Base-by-base conservation (phyloP, 2,888 invertebrate genomes). In the Leptopilina syphax region DNA sequence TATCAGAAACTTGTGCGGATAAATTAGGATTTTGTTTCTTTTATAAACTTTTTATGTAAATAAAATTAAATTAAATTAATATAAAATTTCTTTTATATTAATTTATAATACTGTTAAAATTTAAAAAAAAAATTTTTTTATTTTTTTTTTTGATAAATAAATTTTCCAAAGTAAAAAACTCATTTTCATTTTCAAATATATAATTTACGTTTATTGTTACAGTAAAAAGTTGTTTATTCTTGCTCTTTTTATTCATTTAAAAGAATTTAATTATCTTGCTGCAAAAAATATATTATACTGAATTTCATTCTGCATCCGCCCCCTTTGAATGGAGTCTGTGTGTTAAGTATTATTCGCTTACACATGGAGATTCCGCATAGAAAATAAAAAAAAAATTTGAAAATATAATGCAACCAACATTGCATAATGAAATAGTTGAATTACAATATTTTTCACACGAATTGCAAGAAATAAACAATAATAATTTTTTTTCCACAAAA, bases 251-350 rank as follows among this genome's bases (percentile, higher is more conserved):
- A 8, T 63, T 24, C 24, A 63, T 24, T 63, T n/a, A 24, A 50
- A 63, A 63, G 63, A 63, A 63, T n/a, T 63, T 63, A 63, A 63
- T 63, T 63, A 63, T 63, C 63, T 63, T 63, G 18, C 24, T 63
- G 63, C 63, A 63, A 63, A 63, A 63, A 63, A 63, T 63, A 34
- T 34, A 34, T 3, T 34, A 34, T 3, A 63, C 63, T 63, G 63
- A 63, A 63, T 44, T 67, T 18, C 44, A 44, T 44, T 44, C 1
- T 8, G 41, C 13, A 18, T 67, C 44, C 13, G 63, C 63, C 63
- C 63, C 63, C 41, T 44, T 66, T 67, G 41, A 27, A 66, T 66
- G n/a, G 41, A 44, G 8, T 7, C 44, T 44, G 44, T 44, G 8
- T 44, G 44, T 44, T 44, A 7, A 50, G 12, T 3, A 13, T 67